Evolutionary conservation across 2,113 vertebrate species (phyloP).

Genomic region (Pollimyrus isidori): DNA sequence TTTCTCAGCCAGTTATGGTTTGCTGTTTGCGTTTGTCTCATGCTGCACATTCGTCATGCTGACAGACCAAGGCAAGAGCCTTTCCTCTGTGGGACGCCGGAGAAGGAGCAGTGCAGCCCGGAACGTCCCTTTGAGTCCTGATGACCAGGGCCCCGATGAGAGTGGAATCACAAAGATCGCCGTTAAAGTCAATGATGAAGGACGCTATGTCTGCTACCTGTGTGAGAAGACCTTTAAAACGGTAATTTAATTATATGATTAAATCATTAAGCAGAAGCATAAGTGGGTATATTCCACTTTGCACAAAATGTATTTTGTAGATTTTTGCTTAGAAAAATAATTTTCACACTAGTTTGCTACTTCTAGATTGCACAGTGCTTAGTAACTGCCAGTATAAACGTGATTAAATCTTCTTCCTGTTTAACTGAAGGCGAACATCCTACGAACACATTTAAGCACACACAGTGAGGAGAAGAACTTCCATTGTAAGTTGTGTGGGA

Average conservation of each 20-base stretch:
- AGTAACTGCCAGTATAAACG: neutral
- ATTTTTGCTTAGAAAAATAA: neutral
- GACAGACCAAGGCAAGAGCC: conserved; percentile 37
- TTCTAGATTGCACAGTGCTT: neutral
- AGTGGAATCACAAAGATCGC: conserved; percentile 56
- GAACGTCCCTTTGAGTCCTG: conserved; percentile 34
- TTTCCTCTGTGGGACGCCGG: conserved; percentile 52
- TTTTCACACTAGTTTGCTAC: neutral
- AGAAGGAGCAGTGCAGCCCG: conserved; percentile 40
- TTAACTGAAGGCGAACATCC: conserved; percentile 75
- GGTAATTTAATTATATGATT: conserved; percentile 44
- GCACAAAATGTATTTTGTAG: neutral
- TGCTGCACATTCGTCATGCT: neutral
- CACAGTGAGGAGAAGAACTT: conserved; percentile 93
- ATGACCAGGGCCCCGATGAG: conserved; percentile 45
- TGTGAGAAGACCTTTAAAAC: conserved; percentile 98
- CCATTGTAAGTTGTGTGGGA: conserved; percentile 79
- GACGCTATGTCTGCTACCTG: conserved; percentile 76
- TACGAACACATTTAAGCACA: conserved; percentile 91
- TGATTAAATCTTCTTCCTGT: neutral
- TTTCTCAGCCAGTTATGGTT: neutral
- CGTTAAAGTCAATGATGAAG: conserved; percentile 74
- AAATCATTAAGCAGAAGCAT: neutral
- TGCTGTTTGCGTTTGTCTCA: neutral
- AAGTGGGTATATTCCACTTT: neutral